A percentile compares a stretch with the other conserved stretches of the same genome.
phyloP scores from a whole-genome alignment of 2,888 invertebrate genomes.

The Drosophila picticornis region DNA sequence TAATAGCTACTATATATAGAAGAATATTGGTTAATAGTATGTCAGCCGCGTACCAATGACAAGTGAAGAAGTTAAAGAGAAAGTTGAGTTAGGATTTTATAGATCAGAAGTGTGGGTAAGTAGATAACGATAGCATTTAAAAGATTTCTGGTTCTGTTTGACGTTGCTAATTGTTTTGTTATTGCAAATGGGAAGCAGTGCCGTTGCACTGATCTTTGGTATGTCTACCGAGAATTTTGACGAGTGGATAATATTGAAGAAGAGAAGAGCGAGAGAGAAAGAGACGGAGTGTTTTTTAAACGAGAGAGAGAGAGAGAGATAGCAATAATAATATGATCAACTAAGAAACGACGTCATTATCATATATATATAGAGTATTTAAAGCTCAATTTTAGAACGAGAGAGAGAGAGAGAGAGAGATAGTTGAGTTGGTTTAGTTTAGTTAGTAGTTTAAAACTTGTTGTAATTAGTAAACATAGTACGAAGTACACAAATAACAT shows the following conservation, averaged over 20 bases:
- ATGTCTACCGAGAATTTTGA: constrained; percentile 33
- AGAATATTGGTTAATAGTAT: constrained; percentile 24
- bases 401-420: constrained; percentile 53
- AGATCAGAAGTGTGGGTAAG: constrained; percentile 57
- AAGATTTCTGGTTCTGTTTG: constrained; percentile 60
- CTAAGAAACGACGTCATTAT: constrained; percentile 75
- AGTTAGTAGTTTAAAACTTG: constrained; percentile 73
- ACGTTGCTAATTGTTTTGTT: constrained; percentile 44
- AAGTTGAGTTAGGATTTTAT: constrained; percentile 56
- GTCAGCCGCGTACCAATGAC: constrained; percentile 48
- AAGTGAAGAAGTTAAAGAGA: constrained; percentile 57
- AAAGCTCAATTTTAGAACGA: constrained; percentile 69
- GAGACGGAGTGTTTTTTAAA: constrained; percentile 24
- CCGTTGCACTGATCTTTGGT: constrained; percentile 46
- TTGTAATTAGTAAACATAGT: constrained; percentile 80
- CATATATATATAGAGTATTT: constrained; percentile 46
- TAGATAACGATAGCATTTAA: constrained; percentile 85
- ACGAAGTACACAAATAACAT: constrained; percentile 82
- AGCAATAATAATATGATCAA: constrained; percentile 78
- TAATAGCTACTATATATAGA: constrained; percentile 29
- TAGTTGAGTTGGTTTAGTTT: constrained; percentile 68
- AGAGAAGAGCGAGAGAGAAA: constrained; percentile 49
- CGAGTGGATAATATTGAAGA: constrained; percentile 66
- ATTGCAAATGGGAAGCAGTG: constrained; percentile 7
- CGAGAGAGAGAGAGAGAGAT: constrained; percentile 51